Conservation (phyloP, 2,888 invertebrate species). For the Plebejus argus region DNA sequence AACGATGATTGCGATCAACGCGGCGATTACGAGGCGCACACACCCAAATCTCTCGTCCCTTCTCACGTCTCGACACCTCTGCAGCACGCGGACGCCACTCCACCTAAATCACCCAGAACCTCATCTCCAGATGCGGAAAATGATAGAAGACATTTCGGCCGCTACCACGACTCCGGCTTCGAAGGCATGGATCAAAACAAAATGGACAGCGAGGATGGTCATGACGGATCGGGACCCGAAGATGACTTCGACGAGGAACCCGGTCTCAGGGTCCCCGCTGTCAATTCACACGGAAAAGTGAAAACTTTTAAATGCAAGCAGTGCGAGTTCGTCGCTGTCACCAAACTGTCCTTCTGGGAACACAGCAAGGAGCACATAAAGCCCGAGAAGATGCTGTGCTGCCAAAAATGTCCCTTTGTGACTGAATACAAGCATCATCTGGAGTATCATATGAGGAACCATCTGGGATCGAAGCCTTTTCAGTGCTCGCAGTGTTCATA, state of each 20-base stretch:
- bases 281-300: slow-evolving; percentile 90
- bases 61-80: slow-evolving; percentile 66
- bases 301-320: slow-evolving; percentile 96
- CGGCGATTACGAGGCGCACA: slow-evolving; percentile 62
- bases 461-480: slow-evolving; percentile 97
- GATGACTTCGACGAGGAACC: slow-evolving; percentile 81
- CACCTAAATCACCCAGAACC: slow-evolving; percentile 72
- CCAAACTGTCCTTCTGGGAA: slow-evolving; percentile 96
- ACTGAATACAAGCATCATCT: slow-evolving; percentile 99
- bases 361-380: slow-evolving; percentile 96
- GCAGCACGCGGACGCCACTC: slow-evolving; percentile 65
- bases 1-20: slow-evolving; percentile 62
- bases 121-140: slow-evolving; percentile 61
- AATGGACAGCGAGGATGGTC: slow-evolving; percentile 68
- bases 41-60: slow-evolving; percentile 60
- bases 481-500: slow-evolving; percentile 94
- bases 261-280: slow-evolving; percentile 82
- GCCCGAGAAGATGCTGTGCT: slow-evolving; percentile 93
- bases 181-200: slow-evolving; percentile 62
- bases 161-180: slow-evolving; percentile 76
- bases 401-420: slow-evolving; percentile 96
- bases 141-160: slow-evolving; percentile 63
- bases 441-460: slow-evolving; percentile 97
- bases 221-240: slow-evolving; percentile 72
- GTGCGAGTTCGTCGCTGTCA: slow-evolving; percentile 91